Evolutionary conservation across 1,140 invertebrate genomes (phyloP).

Genomic region (Sesamia nonagrioides): DNA sequence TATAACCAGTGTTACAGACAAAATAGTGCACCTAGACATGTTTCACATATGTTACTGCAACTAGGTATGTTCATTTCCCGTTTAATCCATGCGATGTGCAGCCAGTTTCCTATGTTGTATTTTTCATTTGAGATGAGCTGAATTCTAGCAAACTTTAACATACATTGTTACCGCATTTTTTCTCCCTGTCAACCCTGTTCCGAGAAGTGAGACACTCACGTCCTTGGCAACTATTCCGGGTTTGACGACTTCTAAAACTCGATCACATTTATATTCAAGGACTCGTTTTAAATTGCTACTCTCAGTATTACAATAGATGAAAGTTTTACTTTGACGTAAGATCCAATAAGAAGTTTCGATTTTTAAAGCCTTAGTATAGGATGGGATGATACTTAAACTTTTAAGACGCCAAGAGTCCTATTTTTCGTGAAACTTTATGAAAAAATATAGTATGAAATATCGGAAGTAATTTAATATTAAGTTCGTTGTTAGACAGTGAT

Average conservation of each 20-base stretch:
- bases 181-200: slow-evolving; percentile 34
- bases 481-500: no score
- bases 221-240: slow-evolving; percentile 46
- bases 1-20: not conserved
- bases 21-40: not conserved
- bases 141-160: slow-evolving; percentile 9
- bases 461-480: not conserved
- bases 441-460: not conserved
- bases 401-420: not conserved
- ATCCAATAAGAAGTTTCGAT: slow-evolving; percentile 37
- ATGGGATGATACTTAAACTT: slow-evolving; percentile 26
- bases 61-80: no score
- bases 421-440: not conserved
- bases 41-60: not conserved
- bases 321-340: slow-evolving; percentile 32
- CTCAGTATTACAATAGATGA: slow-evolving; percentile 45
- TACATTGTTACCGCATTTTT: slow-evolving; percentile 7
- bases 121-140: slow-evolving; percentile 6
- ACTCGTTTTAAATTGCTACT: slow-evolving; percentile 48
- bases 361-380: slow-evolving; percentile 24
- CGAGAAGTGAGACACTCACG: slow-evolving; percentile 43
- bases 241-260: slow-evolving; percentile 47
- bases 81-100: not conserved
- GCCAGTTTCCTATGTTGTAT: not conserved
- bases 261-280: slow-evolving; percentile 50